A percentile compares a stretch with the other conserved stretches of the same genome.
These are phyloP conservation scores for Pseudochirops corinnae DNA, from an alignment of 2,797 vertebrate genomes.

Conservation along the genomic window DNA sequence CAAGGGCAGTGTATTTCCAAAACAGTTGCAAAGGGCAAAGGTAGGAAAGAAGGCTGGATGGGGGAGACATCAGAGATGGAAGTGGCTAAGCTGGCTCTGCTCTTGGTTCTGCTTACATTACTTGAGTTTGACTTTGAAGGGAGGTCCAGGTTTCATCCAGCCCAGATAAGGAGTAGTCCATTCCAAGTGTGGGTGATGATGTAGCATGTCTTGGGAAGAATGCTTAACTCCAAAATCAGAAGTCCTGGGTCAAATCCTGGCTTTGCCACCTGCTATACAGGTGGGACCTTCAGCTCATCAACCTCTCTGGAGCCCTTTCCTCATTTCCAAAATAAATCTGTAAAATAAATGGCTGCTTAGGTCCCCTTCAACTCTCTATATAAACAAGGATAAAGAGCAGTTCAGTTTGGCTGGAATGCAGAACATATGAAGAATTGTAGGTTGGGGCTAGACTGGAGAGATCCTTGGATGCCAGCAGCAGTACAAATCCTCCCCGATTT, in stretches of 20 bases:
- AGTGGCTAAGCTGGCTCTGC: background rate
- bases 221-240: background rate
- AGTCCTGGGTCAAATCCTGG: background rate
- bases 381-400: background rate
- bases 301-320: background rate
- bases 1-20: background rate
- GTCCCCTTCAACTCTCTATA: background rate
- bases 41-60: background rate
- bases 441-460: background rate
- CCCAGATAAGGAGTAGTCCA: background rate
- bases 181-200: background rate
- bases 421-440: background rate
- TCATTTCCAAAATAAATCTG: background rate
- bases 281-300: background rate
- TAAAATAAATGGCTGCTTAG: background rate
- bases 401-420: background rate
- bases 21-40: background rate
- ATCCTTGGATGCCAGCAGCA: background rate
- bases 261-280: background rate
- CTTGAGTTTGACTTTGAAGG: background rate
- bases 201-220: background rate
- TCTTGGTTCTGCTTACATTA: too few species aligned
- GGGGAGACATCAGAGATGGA: background rate
- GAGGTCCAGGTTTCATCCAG: background rate
- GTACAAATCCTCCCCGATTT: background rate